Evolutionary conservation across 2,888 invertebrate species (phyloP).

Genomic region (Choristoneura rosaceana): DNA sequence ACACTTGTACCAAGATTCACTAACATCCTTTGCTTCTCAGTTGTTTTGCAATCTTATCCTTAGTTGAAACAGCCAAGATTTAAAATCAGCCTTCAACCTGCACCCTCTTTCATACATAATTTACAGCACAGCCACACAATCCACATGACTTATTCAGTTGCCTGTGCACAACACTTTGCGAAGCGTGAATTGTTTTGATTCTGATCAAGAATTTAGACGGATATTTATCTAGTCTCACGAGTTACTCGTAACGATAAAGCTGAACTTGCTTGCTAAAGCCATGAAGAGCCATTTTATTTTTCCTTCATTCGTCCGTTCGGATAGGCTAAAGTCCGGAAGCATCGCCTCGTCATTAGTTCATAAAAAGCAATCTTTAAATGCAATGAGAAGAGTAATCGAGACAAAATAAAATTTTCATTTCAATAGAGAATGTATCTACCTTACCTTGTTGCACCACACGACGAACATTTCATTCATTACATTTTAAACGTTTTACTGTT

Average conservation of each 20-base stretch:
- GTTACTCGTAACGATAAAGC: background rate
- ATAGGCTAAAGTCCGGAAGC: too few species aligned
- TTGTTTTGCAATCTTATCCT: slow-evolving; percentile 13
- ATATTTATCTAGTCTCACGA: background rate
- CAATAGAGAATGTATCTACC: too few species aligned
- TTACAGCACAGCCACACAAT: slow-evolving; percentile 28
- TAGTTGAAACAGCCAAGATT: slow-evolving; percentile 21
- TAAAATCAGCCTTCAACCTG: slow-evolving; percentile 2
- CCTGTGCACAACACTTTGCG: slow-evolving; percentile 9
- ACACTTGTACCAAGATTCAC: background rate
- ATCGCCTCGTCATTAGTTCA: too few species aligned
- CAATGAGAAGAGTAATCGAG: too few species aligned
- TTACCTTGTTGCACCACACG: too few species aligned
- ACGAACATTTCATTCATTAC: too few species aligned
- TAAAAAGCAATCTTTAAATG: too few species aligned
- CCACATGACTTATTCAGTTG: slow-evolving; percentile 32
- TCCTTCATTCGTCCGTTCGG: too few species aligned
- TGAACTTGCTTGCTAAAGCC: background rate
- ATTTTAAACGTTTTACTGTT: background rate
- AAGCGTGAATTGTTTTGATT: slow-evolving; percentile 6
- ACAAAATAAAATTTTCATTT: too few species aligned
- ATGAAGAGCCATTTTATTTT: too few species aligned
- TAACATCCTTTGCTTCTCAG: background rate
- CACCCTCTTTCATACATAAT: slow-evolving; percentile 18
- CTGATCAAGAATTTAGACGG: slow-evolving; percentile 14